phyloP scores from a whole-genome alignment of 2,797 vertebrate genomes.

The Sparidentex hasta region DNA sequence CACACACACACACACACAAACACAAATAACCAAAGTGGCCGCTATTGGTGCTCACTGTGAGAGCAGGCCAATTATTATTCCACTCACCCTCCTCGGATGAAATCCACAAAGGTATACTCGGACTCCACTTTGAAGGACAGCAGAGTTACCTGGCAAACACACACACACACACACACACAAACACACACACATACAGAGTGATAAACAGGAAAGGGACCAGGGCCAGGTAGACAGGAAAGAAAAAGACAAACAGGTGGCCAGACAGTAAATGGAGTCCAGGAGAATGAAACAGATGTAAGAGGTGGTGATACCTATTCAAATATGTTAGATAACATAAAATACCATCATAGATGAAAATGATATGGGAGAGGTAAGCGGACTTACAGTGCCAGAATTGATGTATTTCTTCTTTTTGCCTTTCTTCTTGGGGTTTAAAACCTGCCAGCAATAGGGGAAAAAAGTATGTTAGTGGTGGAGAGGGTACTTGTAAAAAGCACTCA shows the following conservation, averaged over 20 bases:
- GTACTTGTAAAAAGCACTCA: constrained; percentile 54
- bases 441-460: constrained; percentile 23
- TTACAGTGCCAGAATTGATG: constrained; percentile 94
- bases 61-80: constrained; percentile 66
- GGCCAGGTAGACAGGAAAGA: constrained; percentile 35
- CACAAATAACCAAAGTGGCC: constrained; percentile 34
- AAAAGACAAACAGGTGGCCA: constrained; percentile 54
- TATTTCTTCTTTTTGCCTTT: constrained; percentile 98
- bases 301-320: constrained; percentile 26
- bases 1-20: constrained; percentile 15
- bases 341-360: constrained; percentile 14
- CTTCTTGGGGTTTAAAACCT: constrained; percentile 96
- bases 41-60: constrained; percentile 39
- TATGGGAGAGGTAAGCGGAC: constrained; percentile 62
- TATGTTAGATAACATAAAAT: constrained; percentile 16
- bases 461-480: constrained; percentile 32
- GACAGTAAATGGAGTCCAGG: constrained; percentile 10
- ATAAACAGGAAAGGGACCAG: constrained; percentile 28
- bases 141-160: constrained; percentile 90
- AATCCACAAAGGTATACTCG: constrained; percentile 97
- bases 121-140: constrained; percentile 97
- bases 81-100: constrained; percentile 97
- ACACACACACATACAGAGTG: constrained; percentile 22
- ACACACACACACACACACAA: constrained; percentile 36
- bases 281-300: constrained; percentile 46